These are phyloP conservation scores for Anas acuta DNA, from an alignment of 2,797 vertebrate genomes.

Conservation along the genomic window DNA sequence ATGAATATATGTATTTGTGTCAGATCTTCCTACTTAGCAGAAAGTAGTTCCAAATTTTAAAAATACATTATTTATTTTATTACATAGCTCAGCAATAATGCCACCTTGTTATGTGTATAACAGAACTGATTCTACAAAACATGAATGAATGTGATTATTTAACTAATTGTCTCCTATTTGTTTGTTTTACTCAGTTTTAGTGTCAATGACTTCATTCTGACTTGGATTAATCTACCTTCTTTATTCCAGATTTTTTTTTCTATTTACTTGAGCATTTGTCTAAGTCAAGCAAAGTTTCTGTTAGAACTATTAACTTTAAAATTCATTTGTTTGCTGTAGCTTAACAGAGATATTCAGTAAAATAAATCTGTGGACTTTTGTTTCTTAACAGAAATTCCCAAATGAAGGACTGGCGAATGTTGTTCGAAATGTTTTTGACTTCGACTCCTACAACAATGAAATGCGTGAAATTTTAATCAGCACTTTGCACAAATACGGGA, in stretches of 20 bases:
- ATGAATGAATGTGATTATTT: not conserved
- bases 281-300: not conserved
- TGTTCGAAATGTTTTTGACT: constrained; percentile 97
- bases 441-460: constrained; percentile 97
- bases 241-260: not conserved
- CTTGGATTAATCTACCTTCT: not conserved
- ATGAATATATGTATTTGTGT: not conserved
- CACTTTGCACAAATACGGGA: constrained; percentile 94
- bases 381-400: constrained; percentile 89
- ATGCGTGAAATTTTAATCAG: constrained; percentile 88
- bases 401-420: constrained; percentile 92
- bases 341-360: constrained; percentile 22
- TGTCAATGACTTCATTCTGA: not conserved
- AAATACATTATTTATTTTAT: not conserved
- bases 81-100: not conserved
- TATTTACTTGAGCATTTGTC: not conserved
- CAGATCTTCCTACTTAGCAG: not conserved
- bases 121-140: not conserved
- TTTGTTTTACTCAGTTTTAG: not conserved
- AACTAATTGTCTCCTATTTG: not conserved
- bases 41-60: not conserved
- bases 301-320: not conserved
- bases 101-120: not conserved
- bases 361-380: not conserved
- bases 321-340: not conserved